These are phyloP conservation scores for Pristionchus japonicus DNA, from an alignment of 2,888 invertebrate species.

Conservation along the genomic window DNA sequence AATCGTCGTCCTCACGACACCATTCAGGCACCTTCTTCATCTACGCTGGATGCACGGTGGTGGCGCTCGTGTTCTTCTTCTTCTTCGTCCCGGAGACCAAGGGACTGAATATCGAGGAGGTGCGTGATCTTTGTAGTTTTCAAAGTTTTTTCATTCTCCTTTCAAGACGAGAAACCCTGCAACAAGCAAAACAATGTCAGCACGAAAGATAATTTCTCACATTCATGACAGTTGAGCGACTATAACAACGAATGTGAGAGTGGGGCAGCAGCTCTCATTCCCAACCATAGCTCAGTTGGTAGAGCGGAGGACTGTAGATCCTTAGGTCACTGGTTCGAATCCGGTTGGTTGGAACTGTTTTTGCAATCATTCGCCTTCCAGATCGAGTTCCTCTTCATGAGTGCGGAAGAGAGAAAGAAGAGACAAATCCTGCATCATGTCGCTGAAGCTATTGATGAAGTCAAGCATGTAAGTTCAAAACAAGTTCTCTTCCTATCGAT, in stretches of 20 bases:
- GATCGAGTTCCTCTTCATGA: conserved; percentile 72
- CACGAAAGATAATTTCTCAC: too few species aligned
- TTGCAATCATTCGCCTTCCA: too few species aligned
- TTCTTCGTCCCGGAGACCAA: conserved; percentile 79
- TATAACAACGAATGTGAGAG: too few species aligned
- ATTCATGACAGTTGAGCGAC: too few species aligned
- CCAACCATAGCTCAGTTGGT: conserved; percentile 53
- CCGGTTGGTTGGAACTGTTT: conserved; percentile 45
- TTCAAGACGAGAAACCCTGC: too few species aligned
- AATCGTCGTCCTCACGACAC: too few species aligned
- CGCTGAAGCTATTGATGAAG: background rate
- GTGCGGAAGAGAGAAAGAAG: conserved; percentile 59
- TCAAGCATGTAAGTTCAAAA: conserved; percentile 20
- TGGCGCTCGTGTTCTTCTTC: conserved; percentile 77
- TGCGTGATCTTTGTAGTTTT: conserved; percentile 56
- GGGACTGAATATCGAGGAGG: conserved; percentile 78
- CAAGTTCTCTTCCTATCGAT: too few species aligned
- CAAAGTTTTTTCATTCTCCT: too few species aligned
- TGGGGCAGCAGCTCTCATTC: too few species aligned
- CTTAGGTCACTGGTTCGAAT: conserved; percentile 49
- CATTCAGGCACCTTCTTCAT: conserved; percentile 79
- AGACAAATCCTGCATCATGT: conserved; percentile 50
- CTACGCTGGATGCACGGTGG: conserved; percentile 78
- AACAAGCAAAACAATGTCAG: too few species aligned
- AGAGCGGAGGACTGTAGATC: conserved; percentile 54